phyloP scores from a whole-genome alignment of 2,888 invertebrate genomes.

The Germaria angustata region DNA sequence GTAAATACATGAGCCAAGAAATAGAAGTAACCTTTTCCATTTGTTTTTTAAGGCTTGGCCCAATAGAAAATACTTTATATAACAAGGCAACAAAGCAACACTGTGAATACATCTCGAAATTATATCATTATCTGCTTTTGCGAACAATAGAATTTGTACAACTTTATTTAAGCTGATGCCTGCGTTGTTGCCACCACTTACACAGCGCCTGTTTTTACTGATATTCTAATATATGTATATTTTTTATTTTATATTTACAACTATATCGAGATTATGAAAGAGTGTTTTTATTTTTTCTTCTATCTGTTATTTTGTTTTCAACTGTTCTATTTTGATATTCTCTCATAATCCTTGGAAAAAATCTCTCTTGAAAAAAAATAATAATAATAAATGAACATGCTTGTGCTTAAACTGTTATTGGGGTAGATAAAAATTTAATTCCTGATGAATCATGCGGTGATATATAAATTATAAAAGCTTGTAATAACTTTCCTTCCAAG shows the following conservation, averaged over 20 bases:
- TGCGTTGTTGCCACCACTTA: conserved; percentile 1
- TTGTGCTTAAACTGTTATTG: conserved; percentile 1
- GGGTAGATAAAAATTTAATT: not conserved
- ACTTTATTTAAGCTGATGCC: conserved; percentile 59
- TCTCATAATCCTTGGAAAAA: conserved; percentile 32
- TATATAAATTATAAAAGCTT: too few species aligned
- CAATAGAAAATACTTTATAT: conserved; percentile 23
- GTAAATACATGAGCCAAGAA: conserved; percentile 49
- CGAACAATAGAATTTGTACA: conserved; percentile 52
- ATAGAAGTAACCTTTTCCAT: conserved; percentile 11
- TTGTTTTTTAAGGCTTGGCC: conserved; percentile 3
- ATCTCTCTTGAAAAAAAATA: conserved; percentile 1
- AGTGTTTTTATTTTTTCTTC: not conserved
- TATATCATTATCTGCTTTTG: conserved; percentile 49
- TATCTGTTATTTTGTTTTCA: not conserved
- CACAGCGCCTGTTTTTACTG: not conserved
- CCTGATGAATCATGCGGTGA: too few species aligned
- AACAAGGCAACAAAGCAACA: conserved; percentile 4
- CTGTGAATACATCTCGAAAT: conserved; percentile 14
- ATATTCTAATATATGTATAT: conserved; percentile 55
- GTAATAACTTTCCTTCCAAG: too few species aligned
- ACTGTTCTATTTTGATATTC: conserved; percentile 24
- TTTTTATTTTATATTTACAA: too few species aligned
- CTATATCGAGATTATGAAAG: conserved; percentile 29
- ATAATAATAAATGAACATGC: conserved; percentile 2